Base-by-base conservation (phyloP, 1,140 invertebrate genomes). In the Theocolax elegans region DNA sequence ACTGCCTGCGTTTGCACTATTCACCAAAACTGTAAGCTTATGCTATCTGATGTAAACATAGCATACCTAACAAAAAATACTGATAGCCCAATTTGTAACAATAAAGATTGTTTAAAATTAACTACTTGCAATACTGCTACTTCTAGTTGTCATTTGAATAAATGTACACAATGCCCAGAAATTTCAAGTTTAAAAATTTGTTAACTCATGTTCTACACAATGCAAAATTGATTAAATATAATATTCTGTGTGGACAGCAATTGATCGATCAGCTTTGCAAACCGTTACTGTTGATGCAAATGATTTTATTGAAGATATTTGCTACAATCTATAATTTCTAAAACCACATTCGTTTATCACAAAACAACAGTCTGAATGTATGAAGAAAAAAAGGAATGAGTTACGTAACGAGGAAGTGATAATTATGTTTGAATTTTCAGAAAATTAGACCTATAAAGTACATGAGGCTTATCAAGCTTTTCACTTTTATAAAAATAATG, bases 1-100 rank as follows among this genome's bases (percentile, higher is more conserved):
- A 27, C 46, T 8, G 58, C 51, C 7, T 63, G 54, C 40, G 67
- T 63, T 17, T 63, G 58, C 49, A 53, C 56, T 3, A 69, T 69
- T 19, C 56, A 69, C 15, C 67, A 69, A 56, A 69, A 69, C 51
- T 27, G 38, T 2, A 69, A 67, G 29, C 38, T 56, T 15, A 67
- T 58, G 65, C 23, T 59, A 7, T 19, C 25, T 48, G 60, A 12
- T 6, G 29, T 63, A n/a, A 48, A 46, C 12, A 25, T 48, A 27
- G 3, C 7, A 19, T 13, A 49, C 0, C 15, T 64, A 13, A 64
- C 60, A 1, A 27, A 49, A 64, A 42, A 64, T 51, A n/a, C 29
- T 35, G 23, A 44, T 31, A 35, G 15, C 17, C 44, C 19, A 31
- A 27, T 63, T 23, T 25, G 1, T 29, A 35, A 63, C 31, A 27